Evolutionary conservation across 2,797 vertebrate genomes (phyloP).

Genomic region (Enteromius paludinosus): DNA sequence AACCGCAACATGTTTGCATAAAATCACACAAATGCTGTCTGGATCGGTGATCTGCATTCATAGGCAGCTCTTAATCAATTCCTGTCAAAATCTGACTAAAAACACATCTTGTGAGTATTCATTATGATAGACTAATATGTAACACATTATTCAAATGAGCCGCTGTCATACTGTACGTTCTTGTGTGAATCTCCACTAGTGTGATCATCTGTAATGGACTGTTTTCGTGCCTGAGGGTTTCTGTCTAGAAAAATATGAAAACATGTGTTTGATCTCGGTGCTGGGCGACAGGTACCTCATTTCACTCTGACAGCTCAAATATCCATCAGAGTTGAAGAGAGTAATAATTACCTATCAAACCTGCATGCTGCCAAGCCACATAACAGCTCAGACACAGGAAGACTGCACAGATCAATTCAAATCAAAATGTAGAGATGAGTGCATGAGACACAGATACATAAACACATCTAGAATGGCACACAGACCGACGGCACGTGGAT

Average conservation of each 20-base stretch:
- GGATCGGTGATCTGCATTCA: constrained; percentile 24
- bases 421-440: neutral
- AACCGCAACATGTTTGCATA: neutral
- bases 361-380: constrained; percentile 58
- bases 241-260: constrained; percentile 63
- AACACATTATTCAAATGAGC: constrained; percentile 43
- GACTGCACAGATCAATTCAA: constrained; percentile 41
- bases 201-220: constrained; percentile 62
- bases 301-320: constrained; percentile 60
- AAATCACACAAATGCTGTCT: constrained; percentile 28
- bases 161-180: constrained; percentile 29
- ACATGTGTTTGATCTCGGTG: constrained; percentile 66
- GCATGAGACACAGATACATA: neutral
- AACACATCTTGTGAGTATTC: constrained; percentile 33
- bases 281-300: constrained; percentile 55
- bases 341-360: constrained; percentile 46
- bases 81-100: constrained; percentile 30
- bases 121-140: constrained; percentile 36
- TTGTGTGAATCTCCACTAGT: constrained; percentile 39
- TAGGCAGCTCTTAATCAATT: constrained; percentile 35
- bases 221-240: constrained; percentile 55
- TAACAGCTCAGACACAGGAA: constrained; percentile 59
- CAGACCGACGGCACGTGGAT: constrained; percentile 53
- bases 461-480: neutral
- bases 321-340: constrained; percentile 65